A percentile compares a stretch with the other conserved stretches of the same genome.
Conservation (phyloP, 2,888 invertebrate species). For the Acanthosoma haemorrhoidale region DNA sequence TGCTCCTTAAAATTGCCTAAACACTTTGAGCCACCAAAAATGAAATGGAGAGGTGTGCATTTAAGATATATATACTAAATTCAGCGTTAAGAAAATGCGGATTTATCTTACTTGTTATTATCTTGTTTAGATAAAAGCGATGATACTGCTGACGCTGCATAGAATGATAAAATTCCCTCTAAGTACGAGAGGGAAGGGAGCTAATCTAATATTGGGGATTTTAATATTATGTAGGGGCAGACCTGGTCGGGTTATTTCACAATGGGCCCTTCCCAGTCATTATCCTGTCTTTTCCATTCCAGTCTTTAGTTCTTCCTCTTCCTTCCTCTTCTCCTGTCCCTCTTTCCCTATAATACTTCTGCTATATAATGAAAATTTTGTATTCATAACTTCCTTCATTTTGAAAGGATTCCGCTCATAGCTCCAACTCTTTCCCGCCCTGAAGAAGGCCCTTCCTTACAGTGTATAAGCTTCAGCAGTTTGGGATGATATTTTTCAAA, state of each 20-base stretch:
- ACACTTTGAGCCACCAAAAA: too few species aligned
- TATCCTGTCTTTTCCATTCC: slow-evolving; percentile 3
- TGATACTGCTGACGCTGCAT: too few species aligned
- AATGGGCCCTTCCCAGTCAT: not conserved
- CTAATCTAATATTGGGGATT: slow-evolving; percentile 8
- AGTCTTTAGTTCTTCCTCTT: not conserved
- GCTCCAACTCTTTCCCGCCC: not conserved
- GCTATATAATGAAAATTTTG: slow-evolving; percentile 10
- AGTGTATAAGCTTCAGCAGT: slow-evolving; percentile 11
- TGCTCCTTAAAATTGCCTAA: too few species aligned
- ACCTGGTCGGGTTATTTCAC: not conserved
- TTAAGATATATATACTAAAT: too few species aligned
- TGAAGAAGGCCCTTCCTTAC: not conserved
- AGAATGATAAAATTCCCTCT: too few species aligned
- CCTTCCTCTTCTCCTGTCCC: not conserved
- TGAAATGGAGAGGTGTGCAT: too few species aligned
- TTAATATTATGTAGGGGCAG: not conserved
- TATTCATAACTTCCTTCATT: slow-evolving; percentile 14
- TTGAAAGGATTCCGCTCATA: slow-evolving; percentile 6
- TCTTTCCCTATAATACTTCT: not conserved
- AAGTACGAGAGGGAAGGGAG: not conserved
- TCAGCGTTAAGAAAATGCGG: too few species aligned
- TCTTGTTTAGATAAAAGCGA: too few species aligned
- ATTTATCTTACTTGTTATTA: too few species aligned
- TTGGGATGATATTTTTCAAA: slow-evolving; percentile 8